These are phyloP conservation scores for Poecilus cupreus DNA, from an alignment of 2,888 invertebrate species.

Conservation along the genomic window DNA sequence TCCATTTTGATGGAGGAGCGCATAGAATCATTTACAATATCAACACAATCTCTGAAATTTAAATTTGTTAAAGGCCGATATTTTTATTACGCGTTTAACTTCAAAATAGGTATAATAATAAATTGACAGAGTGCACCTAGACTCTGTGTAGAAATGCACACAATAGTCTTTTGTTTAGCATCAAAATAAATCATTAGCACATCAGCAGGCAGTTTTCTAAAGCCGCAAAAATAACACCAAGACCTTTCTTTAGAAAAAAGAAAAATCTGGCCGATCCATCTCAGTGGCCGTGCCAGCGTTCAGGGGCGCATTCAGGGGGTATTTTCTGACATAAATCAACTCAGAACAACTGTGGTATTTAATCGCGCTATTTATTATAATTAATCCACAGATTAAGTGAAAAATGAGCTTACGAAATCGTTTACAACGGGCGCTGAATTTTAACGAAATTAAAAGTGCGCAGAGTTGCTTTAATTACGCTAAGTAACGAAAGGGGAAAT, in stretches of 20 bases:
- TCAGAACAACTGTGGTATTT: constrained; percentile 41
- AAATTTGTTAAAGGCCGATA: too few relatives aligned
- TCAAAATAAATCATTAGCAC: constrained; percentile 31
- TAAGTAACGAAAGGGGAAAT: constrained; percentile 48
- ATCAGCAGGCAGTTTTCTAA: constrained; percentile 10
- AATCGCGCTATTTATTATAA: constrained; percentile 56
- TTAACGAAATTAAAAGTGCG: constrained; percentile 55
- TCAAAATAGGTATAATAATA: too few relatives aligned
- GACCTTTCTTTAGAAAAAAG: constrained; percentile 40
- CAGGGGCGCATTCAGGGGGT: constrained; percentile 21
- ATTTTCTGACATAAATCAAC: constrained; percentile 43
- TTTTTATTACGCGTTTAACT: too few relatives aligned
- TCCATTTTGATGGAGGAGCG: too few relatives aligned
- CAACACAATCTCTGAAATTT: too few relatives aligned
- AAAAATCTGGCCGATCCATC: constrained; percentile 36
- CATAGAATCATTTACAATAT: too few relatives aligned
- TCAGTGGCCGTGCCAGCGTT: not conserved
- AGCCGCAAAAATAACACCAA: constrained; percentile 23
- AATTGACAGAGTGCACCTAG: too few relatives aligned
- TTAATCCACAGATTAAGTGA: constrained; percentile 54
- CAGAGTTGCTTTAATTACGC: constrained; percentile 45
- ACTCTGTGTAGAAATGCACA: too few relatives aligned
- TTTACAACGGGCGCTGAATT: constrained; percentile 39
- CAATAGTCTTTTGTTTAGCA: constrained; percentile 4
- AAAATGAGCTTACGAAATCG: constrained; percentile 48